Percentiles rank a stretch among this genome's conserved stretches.
These are phyloP conservation scores for Apis laboriosa DNA, from an alignment of 1,140 invertebrate species.

Conservation along the genomic window DNA sequence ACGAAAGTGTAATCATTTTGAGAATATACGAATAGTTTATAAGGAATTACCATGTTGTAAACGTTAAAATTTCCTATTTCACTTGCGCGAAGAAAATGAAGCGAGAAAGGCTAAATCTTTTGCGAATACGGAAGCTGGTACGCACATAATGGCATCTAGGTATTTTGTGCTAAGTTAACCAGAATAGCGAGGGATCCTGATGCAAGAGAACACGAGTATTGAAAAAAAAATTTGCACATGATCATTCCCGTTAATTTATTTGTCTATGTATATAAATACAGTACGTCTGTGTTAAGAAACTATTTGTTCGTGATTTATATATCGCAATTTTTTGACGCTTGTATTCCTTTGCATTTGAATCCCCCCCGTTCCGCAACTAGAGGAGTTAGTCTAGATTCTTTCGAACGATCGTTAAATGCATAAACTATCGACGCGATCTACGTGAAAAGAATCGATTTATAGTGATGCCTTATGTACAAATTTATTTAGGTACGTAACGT, in stretches of 20 bases:
- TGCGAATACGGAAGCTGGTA: neutral
- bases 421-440: constrained; percentile 2
- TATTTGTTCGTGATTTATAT: neutral
- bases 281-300: neutral
- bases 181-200: too few relatives aligned
- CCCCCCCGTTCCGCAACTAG: neutral
- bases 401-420: neutral
- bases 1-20: neutral
- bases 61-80: neutral
- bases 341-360: neutral
- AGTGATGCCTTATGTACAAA: constrained; percentile 65
- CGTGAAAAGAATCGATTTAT: constrained; percentile 39
- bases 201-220: neutral
- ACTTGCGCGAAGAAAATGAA: neutral
- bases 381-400: neutral
- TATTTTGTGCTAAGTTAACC: neutral
- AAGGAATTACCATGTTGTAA: neutral
- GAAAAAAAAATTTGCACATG: neutral
- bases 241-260: constrained; percentile 9
- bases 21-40: neutral
- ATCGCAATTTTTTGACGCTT: neutral
- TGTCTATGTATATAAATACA: neutral
- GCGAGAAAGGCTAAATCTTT: neutral
- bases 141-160: neutral
- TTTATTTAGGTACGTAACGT: constrained; percentile 30